Base-by-base conservation (phyloP, 2,888 invertebrate species). In the Xylota segnis region DNA sequence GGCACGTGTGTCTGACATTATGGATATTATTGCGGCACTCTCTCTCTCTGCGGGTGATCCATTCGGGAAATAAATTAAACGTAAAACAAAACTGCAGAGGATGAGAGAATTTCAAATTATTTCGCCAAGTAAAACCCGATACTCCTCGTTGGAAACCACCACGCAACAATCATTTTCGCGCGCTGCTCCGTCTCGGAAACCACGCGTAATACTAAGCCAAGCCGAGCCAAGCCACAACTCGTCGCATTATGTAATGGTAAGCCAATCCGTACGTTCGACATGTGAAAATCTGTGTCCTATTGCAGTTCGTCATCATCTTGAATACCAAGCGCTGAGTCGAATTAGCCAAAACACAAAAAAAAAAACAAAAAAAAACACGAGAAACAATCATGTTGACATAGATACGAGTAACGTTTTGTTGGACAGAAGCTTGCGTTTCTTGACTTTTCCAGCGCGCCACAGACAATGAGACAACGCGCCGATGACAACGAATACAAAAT, bases 241-340 rank as follows among this genome's bases (percentile, higher is more conserved):
- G 23, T 5, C 18, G 18, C 18, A n/a, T 58, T 58, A 37, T 58
- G 58, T 37, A 58, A 54, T 37, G 59, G 59, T 40, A 54, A 52
- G 32, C 43, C 52, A 54, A 43, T 18, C 61, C 18, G 40, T 27
- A 59, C 16, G 14, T 14, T 29, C 2, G 10, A 29, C 6, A 9
- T 72, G 37, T 4, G 2, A 37, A 29, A 66, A 43, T 50, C 50
- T 52, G 23, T 37, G 18, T 37, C 14, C 56, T 14, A 54, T 27
- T 14, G 52, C 52, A 61, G 29, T 40, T 52, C 9, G 52, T 37
- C 52, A 63, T 74, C 40, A n/a, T n/a, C n/a, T n/a, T n/a, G 27
- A 74, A 74, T 54, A 63, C n/a, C 10, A 27, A 18, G 50, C 47
- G 37, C 23, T 23, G 10, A 37, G 23, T n/a, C n/a, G 40, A 37